A percentile compares a stretch with the other conserved stretches of the same genome.
Evolutionary conservation across 2,113 vertebrate species (phyloP).

Genomic region (Trinectes maculatus): DNA sequence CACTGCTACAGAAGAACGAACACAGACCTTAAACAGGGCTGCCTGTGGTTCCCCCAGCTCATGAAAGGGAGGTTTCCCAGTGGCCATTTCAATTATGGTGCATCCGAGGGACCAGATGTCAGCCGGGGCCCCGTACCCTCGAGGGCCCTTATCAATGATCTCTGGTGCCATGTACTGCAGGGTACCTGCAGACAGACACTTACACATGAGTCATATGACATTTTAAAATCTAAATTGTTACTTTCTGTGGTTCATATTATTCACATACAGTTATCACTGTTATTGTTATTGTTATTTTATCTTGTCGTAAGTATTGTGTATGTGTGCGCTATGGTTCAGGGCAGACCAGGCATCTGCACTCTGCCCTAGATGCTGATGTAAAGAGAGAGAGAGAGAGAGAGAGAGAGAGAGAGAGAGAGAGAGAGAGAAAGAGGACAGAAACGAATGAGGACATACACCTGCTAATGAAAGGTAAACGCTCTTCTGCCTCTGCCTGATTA

Average conservation of each 20-base stretch:
- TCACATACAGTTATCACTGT: too few species aligned
- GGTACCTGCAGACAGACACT: slow-evolving; percentile 85
- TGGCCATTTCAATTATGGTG: slow-evolving; percentile 99
- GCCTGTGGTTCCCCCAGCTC: slow-evolving; percentile 97
- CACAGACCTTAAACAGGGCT: slow-evolving; percentile 97
- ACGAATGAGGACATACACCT: slow-evolving; percentile 60
- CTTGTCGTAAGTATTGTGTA: background rate
- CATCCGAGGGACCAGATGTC: slow-evolving; percentile 99
- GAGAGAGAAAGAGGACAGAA: too few species aligned
- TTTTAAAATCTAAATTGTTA: too few species aligned
- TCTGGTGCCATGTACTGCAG: slow-evolving; percentile 99
- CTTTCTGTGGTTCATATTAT: background rate
- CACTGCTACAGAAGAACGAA: background rate
- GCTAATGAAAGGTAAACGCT: slow-evolving; percentile 82
- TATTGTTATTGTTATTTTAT: background rate
- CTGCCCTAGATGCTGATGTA: slow-evolving; percentile 13
- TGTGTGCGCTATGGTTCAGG: slow-evolving; percentile 7
- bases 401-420: slow-evolving; percentile 18
- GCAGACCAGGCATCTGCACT: slow-evolving; percentile 23
- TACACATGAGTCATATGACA: too few species aligned
- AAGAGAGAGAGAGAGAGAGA: slow-evolving; percentile 3
- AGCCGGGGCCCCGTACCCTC: slow-evolving; percentile 96
- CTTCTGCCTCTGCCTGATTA: slow-evolving; percentile 71
- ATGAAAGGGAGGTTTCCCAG: slow-evolving; percentile 96
- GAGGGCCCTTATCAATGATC: slow-evolving; percentile 97